Evolutionary conservation across 1,140 invertebrate genomes (phyloP).

Genomic region (Gryllus bimaculatus): DNA sequence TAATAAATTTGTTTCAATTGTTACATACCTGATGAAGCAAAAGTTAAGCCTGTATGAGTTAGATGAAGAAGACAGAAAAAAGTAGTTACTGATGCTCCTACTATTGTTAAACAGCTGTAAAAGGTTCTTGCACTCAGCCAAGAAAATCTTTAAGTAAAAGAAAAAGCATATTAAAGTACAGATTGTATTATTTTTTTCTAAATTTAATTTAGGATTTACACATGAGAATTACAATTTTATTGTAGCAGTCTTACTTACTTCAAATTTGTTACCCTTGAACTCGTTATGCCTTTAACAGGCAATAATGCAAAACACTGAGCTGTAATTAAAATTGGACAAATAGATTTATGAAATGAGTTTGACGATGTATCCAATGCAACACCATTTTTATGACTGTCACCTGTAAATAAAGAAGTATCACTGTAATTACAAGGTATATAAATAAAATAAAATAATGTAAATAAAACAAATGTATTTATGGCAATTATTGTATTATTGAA

Average conservation of each 20-base stretch:
- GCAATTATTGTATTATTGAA: no score
- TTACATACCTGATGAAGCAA: neutral
- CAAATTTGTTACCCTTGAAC: neutral
- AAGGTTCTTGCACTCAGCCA: neutral
- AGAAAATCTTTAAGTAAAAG: neutral
- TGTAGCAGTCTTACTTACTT: neutral
- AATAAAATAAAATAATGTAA: no score
- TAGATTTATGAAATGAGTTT: neutral
- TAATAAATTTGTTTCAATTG: neutral
- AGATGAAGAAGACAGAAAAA: neutral
- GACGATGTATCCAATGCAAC: neutral
- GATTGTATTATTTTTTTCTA: no score
- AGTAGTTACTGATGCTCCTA: neutral
- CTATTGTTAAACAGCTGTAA: neutral
- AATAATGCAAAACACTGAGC: neutral
- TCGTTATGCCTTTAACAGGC: neutral
- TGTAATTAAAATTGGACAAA: neutral
- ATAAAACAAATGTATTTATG: no score
- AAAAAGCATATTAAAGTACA: no score
- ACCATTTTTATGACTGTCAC: neutral
- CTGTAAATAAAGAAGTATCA: neutral
- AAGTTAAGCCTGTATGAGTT: neutral
- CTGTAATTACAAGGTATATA: no score
- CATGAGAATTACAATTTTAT: neutral
- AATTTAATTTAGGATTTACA: neutral